Base-by-base conservation (phyloP, 2,797 vertebrate species). In the Acestrorhynchus altus region DNA sequence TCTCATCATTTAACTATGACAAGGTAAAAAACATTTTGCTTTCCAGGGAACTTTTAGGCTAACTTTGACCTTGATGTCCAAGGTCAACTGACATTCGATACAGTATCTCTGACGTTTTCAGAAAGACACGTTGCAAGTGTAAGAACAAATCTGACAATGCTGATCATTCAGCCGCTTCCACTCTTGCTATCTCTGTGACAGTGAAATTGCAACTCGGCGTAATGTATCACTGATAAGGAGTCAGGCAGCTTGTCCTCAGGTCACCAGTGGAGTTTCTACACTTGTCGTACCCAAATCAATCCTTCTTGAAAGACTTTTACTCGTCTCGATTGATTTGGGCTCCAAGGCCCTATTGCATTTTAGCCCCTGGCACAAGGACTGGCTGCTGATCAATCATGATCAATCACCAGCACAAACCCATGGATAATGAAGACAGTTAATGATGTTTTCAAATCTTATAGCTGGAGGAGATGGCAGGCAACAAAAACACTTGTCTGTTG, bases 351-450 rank as follows among this genome's bases (percentile, higher is more conserved):
- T 72, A 77, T 79, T 82, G 75, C 78, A 76, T 80, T 83, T 35
- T 61, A 74, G 54, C 64, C 67, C 60, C 72, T 67, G 39, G 63
- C 79, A 60, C 72, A 74, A 77, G 52, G 47, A 56, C 84, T 77
- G 82, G 76, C 64, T 31, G 56, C 72, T 78, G 59, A 91, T 92
- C 90, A 90, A 89, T 92, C 90, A 89, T 71, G 83, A 92, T 92
- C 90, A 91, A 89, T 90, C 88, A 72, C 81, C 78, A 82, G 81
- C 77, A 76, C 76, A 87, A 82, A 47, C 89, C 86, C 85, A 82
- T 77, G 74, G 84, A 83, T 92, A 92, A 93, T 92, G 87, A 92
- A 91, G 89, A 92, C 79, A 69, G 83, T 86, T 87, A 90, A 90
- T 88, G 84, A 82, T 83, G 87, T 79, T 88, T 86, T 88, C 67